Conservation (phyloP, 1,140 invertebrate genomes). For the Coenobita brevimanus region DNA sequence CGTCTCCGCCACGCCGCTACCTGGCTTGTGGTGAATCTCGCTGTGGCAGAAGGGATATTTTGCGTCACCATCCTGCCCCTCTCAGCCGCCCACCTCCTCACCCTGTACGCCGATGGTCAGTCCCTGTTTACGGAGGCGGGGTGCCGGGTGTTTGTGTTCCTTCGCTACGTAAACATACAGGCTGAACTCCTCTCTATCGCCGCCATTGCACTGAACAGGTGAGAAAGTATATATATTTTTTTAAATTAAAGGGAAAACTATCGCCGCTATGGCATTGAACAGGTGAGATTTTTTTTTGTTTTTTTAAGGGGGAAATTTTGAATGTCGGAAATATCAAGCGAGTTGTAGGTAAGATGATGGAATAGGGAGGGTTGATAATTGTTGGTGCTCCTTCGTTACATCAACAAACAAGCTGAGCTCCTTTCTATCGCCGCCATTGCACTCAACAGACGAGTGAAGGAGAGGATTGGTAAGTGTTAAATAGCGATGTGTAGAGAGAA, state of each 20-base stretch:
- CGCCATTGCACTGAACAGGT: constrained; percentile 69
- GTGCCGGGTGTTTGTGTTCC: constrained; percentile 65
- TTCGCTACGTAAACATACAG: constrained; percentile 68
- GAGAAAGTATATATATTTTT: not conserved
- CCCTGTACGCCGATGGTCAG: constrained; percentile 4
- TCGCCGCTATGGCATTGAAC: too few species aligned
- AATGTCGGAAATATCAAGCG: too few species aligned
- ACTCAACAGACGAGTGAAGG: constrained; percentile 66
- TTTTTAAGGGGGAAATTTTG: too few species aligned
- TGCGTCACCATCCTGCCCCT: constrained; percentile 69
- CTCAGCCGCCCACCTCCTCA: constrained; percentile 65
- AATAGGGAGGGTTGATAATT: constrained; percentile 56
- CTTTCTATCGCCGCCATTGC: constrained; percentile 68
- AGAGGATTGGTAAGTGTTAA: too few species aligned
- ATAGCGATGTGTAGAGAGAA: too few species aligned
- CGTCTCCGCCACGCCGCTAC: constrained; percentile 66
- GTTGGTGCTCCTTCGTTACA: constrained; percentile 67
- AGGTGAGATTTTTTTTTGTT: too few species aligned
- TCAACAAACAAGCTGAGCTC: constrained; percentile 67
- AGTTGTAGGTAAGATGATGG: too few species aligned
- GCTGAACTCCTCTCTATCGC: constrained; percentile 67
- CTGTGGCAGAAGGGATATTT: constrained; percentile 60
- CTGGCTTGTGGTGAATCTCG: constrained; percentile 67
- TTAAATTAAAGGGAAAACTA: too few species aligned
- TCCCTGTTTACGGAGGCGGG: constrained; percentile 38